Evolutionary conservation across 2,113 vertebrate species (phyloP).

Genomic region (Thermophis baileyi): DNA sequence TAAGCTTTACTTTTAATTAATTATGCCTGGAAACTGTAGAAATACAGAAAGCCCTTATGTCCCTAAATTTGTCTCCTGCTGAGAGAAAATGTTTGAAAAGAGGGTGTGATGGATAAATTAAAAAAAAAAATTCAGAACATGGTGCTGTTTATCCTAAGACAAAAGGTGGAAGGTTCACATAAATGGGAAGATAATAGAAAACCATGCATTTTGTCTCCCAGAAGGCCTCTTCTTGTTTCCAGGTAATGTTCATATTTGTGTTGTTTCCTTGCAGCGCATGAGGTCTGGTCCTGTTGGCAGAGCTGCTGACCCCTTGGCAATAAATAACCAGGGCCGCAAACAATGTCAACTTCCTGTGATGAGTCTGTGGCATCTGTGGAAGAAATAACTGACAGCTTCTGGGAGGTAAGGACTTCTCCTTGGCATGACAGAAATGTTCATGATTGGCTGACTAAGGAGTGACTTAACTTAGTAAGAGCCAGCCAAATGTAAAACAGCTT

Average conservation of each 20-base stretch:
- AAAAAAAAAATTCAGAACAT: background rate
- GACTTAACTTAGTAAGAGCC: background rate
- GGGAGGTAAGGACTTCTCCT: slow-evolving; percentile 81
- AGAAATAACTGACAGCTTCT: slow-evolving; percentile 97
- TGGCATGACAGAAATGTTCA: background rate
- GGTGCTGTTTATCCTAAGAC: background rate
- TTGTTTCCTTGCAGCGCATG: slow-evolving; percentile 58
- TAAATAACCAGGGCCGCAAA: slow-evolving; percentile 53
- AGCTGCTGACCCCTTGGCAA: slow-evolving; percentile 12
- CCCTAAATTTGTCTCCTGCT: background rate
- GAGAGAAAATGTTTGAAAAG: background rate
- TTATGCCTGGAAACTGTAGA: background rate
- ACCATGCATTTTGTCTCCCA: background rate
- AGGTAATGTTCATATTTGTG: background rate
- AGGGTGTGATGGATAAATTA: background rate
- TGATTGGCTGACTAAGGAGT: background rate
- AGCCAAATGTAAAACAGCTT: background rate
- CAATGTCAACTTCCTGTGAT: slow-evolving; percentile 95
- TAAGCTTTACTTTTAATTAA: background rate
- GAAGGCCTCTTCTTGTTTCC: background rate
- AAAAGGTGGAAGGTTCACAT: background rate
- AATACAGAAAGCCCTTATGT: background rate
- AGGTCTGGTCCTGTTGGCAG: slow-evolving; percentile 43
- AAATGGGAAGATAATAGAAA: background rate
- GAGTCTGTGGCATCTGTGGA: slow-evolving; percentile 80